Percentiles rank a stretch among this genome's conserved stretches.
These are phyloP conservation scores for Elaeidobius kamerunicus DNA, from an alignment of 2,888 invertebrate genomes.

Conservation along the genomic window DNA sequence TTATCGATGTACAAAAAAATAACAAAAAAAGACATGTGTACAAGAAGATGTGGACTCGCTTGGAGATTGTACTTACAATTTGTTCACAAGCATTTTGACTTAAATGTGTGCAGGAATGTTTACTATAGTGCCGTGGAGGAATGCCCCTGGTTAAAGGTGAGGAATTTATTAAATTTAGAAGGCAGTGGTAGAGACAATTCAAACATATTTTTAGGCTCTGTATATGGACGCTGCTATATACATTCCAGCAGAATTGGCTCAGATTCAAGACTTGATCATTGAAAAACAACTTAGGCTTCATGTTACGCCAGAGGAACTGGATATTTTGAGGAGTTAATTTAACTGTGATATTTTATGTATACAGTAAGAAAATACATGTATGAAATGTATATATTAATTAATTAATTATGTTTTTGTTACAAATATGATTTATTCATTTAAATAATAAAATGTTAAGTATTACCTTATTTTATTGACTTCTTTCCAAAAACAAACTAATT, in stretches of 20 bases:
- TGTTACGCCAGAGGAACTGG: constrained; percentile 73
- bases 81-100: constrained; percentile 50
- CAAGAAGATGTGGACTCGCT: constrained; percentile 54
- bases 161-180: constrained; percentile 10
- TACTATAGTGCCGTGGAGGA: constrained; percentile 59
- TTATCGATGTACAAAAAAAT: constrained; percentile 45
- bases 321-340: constrained; percentile 55
- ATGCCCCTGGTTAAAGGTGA: constrained; percentile 63
- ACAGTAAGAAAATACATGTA: not conserved
- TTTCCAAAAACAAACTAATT: too few species aligned
- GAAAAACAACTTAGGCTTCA: constrained; percentile 73
- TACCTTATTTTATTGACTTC: too few species aligned
- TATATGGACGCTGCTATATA: constrained; percentile 65
- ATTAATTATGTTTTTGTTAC: too few species aligned
- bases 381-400: not conserved
- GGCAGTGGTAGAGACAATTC: not conserved
- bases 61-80: constrained; percentile 64
- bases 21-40: constrained; percentile 44
- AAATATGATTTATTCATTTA: not conserved
- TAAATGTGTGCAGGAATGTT: constrained; percentile 46
- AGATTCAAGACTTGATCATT: constrained; percentile 71
- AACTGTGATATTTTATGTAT: not conserved
- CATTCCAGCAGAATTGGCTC: constrained; percentile 61
- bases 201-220: constrained; percentile 50
- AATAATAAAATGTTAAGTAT: not conserved